phyloP scores from a whole-genome alignment of 1,140 invertebrate species.

The Euglossa dilemma region DNA sequence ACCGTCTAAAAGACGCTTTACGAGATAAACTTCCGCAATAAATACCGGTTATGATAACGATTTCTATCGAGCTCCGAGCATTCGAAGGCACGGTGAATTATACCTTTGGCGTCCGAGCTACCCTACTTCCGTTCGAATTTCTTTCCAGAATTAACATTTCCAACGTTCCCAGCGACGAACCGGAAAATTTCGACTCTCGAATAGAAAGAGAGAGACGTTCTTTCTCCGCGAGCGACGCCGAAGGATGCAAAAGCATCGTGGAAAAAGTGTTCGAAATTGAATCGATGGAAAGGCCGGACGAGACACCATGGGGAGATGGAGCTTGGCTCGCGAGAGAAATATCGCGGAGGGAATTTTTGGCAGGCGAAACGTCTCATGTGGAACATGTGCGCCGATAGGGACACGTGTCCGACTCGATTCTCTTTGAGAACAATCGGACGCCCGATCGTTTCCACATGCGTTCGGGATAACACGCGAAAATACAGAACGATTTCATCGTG shows the following conservation, averaged over 20 bases:
- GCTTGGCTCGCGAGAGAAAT: background rate
- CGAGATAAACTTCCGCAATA: slow-evolving; percentile 38
- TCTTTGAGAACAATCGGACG: background rate
- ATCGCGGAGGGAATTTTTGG: slow-evolving; percentile 45
- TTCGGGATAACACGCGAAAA: slow-evolving; percentile 2
- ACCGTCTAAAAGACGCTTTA: slow-evolving; percentile 8
- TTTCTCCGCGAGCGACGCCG: too few species aligned
- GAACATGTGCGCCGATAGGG: slow-evolving; percentile 23
- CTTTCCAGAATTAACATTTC: background rate
- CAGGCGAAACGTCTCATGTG: slow-evolving; percentile 32
- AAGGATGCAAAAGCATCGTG: too few species aligned
- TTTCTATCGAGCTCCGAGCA: background rate
- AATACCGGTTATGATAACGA: slow-evolving; percentile 2
- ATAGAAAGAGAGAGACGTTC: too few species aligned
- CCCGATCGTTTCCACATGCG: background rate
- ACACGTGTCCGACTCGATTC: slow-evolving; percentile 32
- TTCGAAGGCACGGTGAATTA: background rate
- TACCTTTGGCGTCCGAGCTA: background rate
- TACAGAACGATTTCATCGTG: background rate
- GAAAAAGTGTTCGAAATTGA: too few species aligned
- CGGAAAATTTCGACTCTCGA: background rate
- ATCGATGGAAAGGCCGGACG: background rate
- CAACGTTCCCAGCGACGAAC: too few species aligned
- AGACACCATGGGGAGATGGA: background rate
- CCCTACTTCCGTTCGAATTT: background rate